phyloP scores from a whole-genome alignment of 2,797 vertebrate species.

The Pogoniulus pusillus region DNA sequence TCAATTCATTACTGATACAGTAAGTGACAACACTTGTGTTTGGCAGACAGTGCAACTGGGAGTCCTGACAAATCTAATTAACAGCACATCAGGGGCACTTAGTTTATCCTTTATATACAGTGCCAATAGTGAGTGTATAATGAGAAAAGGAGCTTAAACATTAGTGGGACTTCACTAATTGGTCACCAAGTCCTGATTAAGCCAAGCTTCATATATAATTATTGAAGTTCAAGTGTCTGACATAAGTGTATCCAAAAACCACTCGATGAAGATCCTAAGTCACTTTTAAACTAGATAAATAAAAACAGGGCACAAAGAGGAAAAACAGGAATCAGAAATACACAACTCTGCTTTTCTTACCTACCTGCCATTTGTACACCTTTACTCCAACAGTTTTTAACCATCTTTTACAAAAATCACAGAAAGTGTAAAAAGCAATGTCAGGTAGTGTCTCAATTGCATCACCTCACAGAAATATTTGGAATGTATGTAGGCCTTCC shows the following conservation, averaged over 20 bases:
- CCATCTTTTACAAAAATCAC: fast-evolving
- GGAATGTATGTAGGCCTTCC: neutral
- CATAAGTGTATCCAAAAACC: slow-evolving; percentile 11
- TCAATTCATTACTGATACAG: slow-evolving; percentile 71
- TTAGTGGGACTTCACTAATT: slow-evolving; percentile 59
- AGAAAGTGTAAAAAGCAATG: neutral
- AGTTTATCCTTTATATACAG: slow-evolving; percentile 52
- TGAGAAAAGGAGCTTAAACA: slow-evolving; percentile 61
- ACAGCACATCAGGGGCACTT: slow-evolving; percentile 64
- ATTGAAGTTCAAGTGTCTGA: neutral
- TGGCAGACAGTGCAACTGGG: slow-evolving; percentile 66
- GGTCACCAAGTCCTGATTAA: slow-evolving; percentile 54
- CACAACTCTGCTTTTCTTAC: neutral
- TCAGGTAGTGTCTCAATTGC: neutral
- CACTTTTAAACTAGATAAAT: neutral
- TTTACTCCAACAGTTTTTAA: neutral
- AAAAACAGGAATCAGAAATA: neutral
- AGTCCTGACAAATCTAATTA: slow-evolving; percentile 75
- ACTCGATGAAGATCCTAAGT: neutral
- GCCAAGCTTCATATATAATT: slow-evolving; percentile 31
- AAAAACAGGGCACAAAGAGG: neutral
- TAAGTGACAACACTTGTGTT: slow-evolving; percentile 71
- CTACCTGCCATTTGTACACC: neutral
- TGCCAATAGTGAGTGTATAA: slow-evolving; percentile 51
- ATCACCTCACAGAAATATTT: neutral